A percentile compares a stretch with the other conserved stretches of the same genome.
phyloP scores from a whole-genome alignment of 2,888 invertebrate genomes.

The Odontomyia ornata region DNA sequence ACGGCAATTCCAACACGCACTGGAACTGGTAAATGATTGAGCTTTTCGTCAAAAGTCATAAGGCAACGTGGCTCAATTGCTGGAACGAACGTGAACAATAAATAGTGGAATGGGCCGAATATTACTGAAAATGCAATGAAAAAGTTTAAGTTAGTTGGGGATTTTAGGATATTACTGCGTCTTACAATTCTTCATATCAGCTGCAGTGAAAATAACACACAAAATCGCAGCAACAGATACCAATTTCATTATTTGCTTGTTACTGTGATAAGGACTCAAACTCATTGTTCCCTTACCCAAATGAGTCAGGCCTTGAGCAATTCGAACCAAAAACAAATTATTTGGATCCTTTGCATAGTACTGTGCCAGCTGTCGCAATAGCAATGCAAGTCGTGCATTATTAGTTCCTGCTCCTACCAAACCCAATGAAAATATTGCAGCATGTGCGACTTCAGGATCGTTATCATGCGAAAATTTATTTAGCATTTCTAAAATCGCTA shows the following conservation, averaged over 20 bases:
- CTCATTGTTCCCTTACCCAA: conserved; percentile 96
- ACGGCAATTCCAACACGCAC: conserved; percentile 91
- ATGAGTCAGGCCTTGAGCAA: conserved; percentile 93
- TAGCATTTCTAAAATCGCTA: conserved; percentile 91
- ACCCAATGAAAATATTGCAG: conserved; percentile 96
- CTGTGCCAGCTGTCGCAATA: conserved; percentile 92
- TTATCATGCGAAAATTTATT: conserved; percentile 97
- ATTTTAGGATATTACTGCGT: conserved; percentile 51
- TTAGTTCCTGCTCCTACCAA: conserved; percentile 87
- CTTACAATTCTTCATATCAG: conserved; percentile 94
- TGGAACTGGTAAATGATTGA: conserved; percentile 87
- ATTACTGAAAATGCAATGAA: conserved; percentile 69
- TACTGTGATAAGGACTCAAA: conserved; percentile 91
- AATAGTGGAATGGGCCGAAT: conserved; percentile 90
- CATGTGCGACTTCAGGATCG: conserved; percentile 93
- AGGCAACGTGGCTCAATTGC: conserved; percentile 98
- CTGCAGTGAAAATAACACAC: conserved; percentile 85
- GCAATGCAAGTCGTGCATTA: conserved; percentile 87
- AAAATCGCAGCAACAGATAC: conserved; percentile 92
- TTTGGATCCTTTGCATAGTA: conserved; percentile 96
- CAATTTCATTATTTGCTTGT: conserved; percentile 87
- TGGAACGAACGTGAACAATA: conserved; percentile 90
- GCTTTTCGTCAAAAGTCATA: conserved; percentile 91
- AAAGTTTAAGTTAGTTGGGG: not conserved
- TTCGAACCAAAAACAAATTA: conserved; percentile 92